Percentiles rank a stretch among this genome's conserved stretches.
Evolutionary conservation across 2,888 invertebrate species (phyloP).

Genomic region (Cheilosia urbana): DNA sequence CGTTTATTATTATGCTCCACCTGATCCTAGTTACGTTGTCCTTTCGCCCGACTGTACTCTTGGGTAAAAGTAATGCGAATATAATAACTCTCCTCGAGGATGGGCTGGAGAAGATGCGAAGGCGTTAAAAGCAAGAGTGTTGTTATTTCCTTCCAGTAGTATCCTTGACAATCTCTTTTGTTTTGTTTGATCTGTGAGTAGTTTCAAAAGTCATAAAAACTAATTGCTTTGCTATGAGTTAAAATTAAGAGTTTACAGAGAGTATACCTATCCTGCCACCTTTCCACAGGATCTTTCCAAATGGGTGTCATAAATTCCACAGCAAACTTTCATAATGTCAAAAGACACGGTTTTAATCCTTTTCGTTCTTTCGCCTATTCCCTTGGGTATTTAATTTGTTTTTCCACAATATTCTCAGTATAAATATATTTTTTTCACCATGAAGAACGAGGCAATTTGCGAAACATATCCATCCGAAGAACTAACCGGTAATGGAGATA

Average conservation of each 20-base stretch:
- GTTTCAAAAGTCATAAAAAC: constrained; percentile 55
- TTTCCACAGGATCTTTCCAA: constrained; percentile 2
- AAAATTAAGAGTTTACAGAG: constrained; percentile 14
- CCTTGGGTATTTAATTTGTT: constrained; percentile 25
- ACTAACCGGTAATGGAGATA: constrained; percentile 72
- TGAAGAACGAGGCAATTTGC: constrained; percentile 51
- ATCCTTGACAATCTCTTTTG: constrained; percentile 10
- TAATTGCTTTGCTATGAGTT: constrained; percentile 52
- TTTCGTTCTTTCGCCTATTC: not conserved
- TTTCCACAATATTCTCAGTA: constrained; percentile 14
- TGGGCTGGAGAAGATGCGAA: not conserved
- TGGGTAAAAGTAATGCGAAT: constrained; percentile 18
- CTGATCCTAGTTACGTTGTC: constrained; percentile 33
- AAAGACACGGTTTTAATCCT: constrained; percentile 65
- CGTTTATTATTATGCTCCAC: constrained; percentile 13
- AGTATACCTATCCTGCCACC: not conserved
- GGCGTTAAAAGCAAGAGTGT: not conserved
- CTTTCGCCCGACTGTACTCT: constrained; percentile 22
- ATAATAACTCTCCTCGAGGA: not conserved
- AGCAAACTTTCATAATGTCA: constrained; percentile 65
- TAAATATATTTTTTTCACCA: constrained; percentile 24
- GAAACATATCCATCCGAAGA: constrained; percentile 53
- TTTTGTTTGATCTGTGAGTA: constrained; percentile 47
- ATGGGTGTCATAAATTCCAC: constrained; percentile 60
- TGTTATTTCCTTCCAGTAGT: not conserved